These are phyloP conservation scores for Calcarius lapponicus DNA, from an alignment of 2,797 vertebrate species.

Conservation along the genomic window DNA sequence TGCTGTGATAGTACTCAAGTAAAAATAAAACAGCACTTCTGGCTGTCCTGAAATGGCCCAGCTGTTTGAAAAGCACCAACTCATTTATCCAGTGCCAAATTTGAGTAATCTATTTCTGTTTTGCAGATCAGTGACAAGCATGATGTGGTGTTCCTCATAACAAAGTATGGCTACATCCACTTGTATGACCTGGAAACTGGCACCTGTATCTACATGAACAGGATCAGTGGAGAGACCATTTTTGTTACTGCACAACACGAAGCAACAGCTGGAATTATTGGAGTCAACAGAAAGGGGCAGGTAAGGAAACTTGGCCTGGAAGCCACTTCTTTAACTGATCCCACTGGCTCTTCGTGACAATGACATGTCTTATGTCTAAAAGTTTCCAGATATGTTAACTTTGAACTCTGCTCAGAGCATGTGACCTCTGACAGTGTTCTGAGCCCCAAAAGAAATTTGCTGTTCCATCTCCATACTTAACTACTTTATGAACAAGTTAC, in stretches of 20 bases:
- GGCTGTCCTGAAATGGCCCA: background rate
- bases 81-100: background rate
- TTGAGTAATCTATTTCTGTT: background rate
- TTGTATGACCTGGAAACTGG: slow-evolving; percentile 97
- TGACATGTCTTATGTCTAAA: background rate
- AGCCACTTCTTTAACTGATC: background rate
- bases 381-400: background rate
- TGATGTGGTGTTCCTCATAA: slow-evolving; percentile 97
- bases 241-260: slow-evolving; percentile 97
- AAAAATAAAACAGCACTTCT: background rate
- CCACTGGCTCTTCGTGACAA: background rate
- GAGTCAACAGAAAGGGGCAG: slow-evolving; percentile 98
- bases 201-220: slow-evolving; percentile 99
- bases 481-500: background rate
- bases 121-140: slow-evolving; percentile 94
- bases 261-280: slow-evolving; percentile 96
- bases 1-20: background rate
- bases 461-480: background rate
- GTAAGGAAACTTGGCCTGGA: slow-evolving; percentile 71
- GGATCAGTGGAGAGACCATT: slow-evolving; percentile 98
- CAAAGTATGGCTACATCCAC: slow-evolving; percentile 98
- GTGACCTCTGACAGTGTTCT: background rate
- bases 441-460: background rate
- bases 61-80: background rate
- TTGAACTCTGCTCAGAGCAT: background rate